Evolutionary conservation across 1,140 invertebrate species (phyloP), one percentile per base, ranked within the genome.

Genomic region (Reticulitermes speratus): DNA sequence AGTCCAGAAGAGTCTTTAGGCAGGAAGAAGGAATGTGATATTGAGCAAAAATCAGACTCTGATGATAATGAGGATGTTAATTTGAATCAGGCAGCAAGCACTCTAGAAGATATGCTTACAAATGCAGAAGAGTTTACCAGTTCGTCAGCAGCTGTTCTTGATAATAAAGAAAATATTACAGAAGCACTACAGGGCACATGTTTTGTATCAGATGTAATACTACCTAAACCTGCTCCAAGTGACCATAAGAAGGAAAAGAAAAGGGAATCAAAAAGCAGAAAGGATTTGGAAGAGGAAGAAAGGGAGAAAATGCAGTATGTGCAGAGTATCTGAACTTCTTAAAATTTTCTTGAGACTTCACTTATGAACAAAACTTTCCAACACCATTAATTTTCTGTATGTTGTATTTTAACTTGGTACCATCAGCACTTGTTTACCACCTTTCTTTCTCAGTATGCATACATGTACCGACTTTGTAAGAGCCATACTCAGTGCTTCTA

Each of bases 301-400:
- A 91, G 97, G 88, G 97, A 98, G 90, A 96, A 96, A 89, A 98
- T 98, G 97, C 96, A 97, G 96, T 97, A 91, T 92, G 94, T 94
- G 32, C 19, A 44, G 25, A n/a, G 45, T 45, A 52, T 84, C 21
- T 84, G 23, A 21, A 84, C 55, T 38, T 38, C 6, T 84, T 8
- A 30, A 11, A 21, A 45, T 84, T 48, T 48, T 25, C 11, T 8
- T 48, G 30, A 55, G 14, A 30, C 12, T 8, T 9, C 25, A 38
- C 1, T 38, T 30, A n/a, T 84, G 25, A 84, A 84, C 2, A 14
- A 19, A 8, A 14, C 44, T 84, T 48, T n/a, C 14, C 25, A 38
- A 44, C 23, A 23, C 12, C 45, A 21, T 84, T 45, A n/a, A 21
- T 23, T 52, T 14, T 23, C 25, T 16, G 14, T 84, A n/a, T 52